Evolutionary conservation across 2,888 invertebrate species (phyloP).

Genomic region (Nephrotoma guestfalica): DNA sequence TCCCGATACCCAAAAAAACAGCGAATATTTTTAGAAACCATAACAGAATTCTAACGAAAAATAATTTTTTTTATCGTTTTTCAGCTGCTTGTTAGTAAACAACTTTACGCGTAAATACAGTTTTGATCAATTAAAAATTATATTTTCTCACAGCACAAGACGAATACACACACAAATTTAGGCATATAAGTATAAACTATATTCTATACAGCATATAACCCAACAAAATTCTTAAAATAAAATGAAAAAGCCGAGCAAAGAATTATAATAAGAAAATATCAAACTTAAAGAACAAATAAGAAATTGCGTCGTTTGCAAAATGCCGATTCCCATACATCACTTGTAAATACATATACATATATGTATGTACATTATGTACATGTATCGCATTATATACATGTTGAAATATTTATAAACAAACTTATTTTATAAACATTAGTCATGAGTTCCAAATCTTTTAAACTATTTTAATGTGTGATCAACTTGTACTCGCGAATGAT

Average conservation of each 20-base stretch:
- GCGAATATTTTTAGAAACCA: background rate
- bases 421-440: background rate
- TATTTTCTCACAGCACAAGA: background rate
- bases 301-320: background rate
- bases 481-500: no score
- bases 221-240: background rate
- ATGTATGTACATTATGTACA: no score
- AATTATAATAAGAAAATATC: background rate
- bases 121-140: background rate
- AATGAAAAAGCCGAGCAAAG: background rate
- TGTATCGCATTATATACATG: no score
- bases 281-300: background rate
- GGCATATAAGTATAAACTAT: no score
- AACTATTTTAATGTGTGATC: no score
- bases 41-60: background rate
- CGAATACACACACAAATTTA: background rate
- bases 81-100: background rate
- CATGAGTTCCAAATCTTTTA: background rate
- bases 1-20: background rate
- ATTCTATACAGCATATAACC: background rate
- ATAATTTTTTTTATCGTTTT: background rate
- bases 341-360: background rate
- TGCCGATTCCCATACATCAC: background rate
- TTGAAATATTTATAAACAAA: background rate
- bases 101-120: background rate